Conservation (phyloP, 2,113 vertebrate species). For the Polyodon spathula region DNA sequence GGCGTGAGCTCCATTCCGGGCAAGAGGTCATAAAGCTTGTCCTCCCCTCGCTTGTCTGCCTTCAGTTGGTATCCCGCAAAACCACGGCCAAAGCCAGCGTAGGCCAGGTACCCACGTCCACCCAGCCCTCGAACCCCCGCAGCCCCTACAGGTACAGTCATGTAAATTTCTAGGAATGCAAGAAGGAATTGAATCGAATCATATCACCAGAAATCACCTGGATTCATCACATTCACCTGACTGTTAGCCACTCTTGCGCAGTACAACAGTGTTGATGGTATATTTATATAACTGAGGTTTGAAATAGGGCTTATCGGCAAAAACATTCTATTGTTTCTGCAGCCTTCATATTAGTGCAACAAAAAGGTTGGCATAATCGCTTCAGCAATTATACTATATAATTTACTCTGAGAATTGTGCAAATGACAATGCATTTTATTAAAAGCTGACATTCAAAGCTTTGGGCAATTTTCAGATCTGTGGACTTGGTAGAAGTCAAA, state of each 20-base stretch:
- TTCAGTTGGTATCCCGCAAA: conserved; percentile 70
- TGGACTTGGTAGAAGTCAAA: background rate
- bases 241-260: conserved; percentile 53
- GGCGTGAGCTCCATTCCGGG: conserved; percentile 96
- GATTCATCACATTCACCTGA: conserved; percentile 59
- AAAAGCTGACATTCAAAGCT: no score
- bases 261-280: conserved; percentile 21
- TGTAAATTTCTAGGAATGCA: conserved; percentile 99
- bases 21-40: conserved; percentile 91
- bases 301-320: no score
- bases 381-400: no score
- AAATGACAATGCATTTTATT: no score
- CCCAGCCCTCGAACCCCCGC: conserved; percentile 94
- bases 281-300: background rate
- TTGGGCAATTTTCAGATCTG: background rate
- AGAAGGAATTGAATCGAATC: conserved; percentile 96
- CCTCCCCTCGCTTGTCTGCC: conserved; percentile 76
- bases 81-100: conserved; percentile 62
- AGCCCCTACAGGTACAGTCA: conserved; percentile 99
- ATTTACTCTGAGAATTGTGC: no score
- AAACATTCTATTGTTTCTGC: no score
- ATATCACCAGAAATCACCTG: conserved; percentile 85
- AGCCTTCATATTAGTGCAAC: no score
- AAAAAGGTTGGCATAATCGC: no score
- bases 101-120: conserved; percentile 90